Conservation (phyloP, 2,113 vertebrate genomes). For the Pachypanchax playfairii region DNA sequence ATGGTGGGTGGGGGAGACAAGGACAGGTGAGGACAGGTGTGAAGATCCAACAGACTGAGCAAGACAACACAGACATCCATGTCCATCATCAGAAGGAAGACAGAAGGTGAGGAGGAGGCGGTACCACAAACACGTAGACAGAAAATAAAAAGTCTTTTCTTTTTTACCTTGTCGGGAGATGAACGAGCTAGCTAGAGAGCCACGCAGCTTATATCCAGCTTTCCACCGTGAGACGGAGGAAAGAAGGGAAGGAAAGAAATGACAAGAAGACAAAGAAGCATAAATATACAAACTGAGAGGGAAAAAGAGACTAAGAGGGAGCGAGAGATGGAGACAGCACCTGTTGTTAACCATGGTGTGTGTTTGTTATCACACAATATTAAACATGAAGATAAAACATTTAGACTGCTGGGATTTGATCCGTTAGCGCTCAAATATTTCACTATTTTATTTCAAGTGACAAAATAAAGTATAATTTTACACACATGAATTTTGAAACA, state of each 20-base stretch:
- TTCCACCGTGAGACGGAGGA: conserved; percentile 60
- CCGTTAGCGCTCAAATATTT: too few relatives aligned
- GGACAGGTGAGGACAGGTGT: neutral
- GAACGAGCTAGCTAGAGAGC: conserved; percentile 86
- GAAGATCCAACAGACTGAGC: conserved; percentile 26
- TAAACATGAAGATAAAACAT: too few relatives aligned
- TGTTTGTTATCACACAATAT: too few relatives aligned
- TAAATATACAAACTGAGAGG: conserved; percentile 61
- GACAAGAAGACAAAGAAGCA: conserved; percentile 47
- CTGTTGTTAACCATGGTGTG: neutral
- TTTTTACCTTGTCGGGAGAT: conserved; percentile 86
- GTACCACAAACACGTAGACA: conserved; percentile 55
- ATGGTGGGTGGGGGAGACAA: neutral
- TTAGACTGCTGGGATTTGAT: too few relatives aligned
- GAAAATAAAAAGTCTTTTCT: conserved; percentile 31
- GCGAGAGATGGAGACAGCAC: neutral
- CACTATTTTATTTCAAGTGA: too few relatives aligned
- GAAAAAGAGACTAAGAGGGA: conserved; percentile 4
- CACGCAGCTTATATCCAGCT: conserved; percentile 86
- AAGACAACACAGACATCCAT: conserved; percentile 39
- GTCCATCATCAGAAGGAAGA: conserved; percentile 9
- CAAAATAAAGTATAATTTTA: too few relatives aligned
- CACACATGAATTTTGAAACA: too few relatives aligned
- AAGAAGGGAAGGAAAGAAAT: conserved; percentile 36
- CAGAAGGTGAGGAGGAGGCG: conserved; percentile 19